Conservation (phyloP, 1,140 invertebrate species). For the Tetranychus cinnabarinus region DNA sequence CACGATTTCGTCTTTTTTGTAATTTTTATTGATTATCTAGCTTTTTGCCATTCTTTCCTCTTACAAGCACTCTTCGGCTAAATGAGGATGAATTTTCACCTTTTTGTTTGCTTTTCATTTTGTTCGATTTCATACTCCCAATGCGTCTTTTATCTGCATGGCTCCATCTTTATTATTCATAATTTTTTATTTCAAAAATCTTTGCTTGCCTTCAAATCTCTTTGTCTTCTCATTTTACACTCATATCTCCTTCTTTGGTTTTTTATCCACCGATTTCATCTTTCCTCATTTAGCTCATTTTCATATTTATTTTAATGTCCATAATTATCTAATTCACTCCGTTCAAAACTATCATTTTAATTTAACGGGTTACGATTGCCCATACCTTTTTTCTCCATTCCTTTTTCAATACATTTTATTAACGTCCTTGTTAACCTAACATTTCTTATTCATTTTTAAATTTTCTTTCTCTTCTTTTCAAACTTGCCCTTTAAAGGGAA, state of each 20-base stretch:
- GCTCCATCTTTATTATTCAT: background rate
- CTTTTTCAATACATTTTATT: too few relatives aligned
- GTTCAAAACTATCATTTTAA: too few relatives aligned
- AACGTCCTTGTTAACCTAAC: too few relatives aligned
- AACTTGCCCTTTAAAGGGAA: background rate
- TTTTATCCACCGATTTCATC: background rate
- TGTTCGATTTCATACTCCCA: background rate
- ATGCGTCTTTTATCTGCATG: background rate
- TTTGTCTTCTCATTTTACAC: background rate
- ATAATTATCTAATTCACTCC: too few relatives aligned
- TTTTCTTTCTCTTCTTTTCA: too few relatives aligned
- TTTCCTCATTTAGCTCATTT: background rate
- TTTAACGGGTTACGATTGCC: background rate
- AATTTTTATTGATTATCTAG: background rate
- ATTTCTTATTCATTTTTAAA: too few relatives aligned
- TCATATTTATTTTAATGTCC: background rate
- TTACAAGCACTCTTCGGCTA: background rate
- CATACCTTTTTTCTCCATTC: background rate
- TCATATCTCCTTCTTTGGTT: background rate
- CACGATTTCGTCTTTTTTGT: background rate
- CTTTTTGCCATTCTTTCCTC: too few relatives aligned
- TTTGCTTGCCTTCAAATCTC: background rate
- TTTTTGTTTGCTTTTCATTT: background rate
- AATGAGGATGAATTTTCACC: background rate
- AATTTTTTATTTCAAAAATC: background rate